Evolutionary conservation across 2,113 vertebrate species (phyloP), one percentile per base, ranked within the genome.

Genomic region (Crotophaga sulcirostris): DNA sequence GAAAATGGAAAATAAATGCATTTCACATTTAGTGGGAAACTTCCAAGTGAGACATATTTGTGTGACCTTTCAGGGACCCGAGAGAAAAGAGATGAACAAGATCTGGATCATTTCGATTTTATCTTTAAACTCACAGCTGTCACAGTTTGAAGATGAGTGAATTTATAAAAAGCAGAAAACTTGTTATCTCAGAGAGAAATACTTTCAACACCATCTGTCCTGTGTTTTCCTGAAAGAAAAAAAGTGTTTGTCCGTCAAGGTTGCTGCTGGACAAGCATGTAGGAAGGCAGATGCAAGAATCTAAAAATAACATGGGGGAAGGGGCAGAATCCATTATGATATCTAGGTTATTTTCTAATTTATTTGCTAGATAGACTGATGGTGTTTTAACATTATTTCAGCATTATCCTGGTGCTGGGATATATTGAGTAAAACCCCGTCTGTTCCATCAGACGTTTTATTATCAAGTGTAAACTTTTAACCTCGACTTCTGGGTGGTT

Each of bases 71-170:
- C 54, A 24, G 87, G 72, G 78, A 91, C 89, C 89, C 59, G 66
- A 87, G 62, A 94, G 84, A 93, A 87, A 91, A 87, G 89, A 91
- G 93, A 96, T 77, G 95, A 95, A 73, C 78, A 94, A 77, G 89
- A 91, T 96, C 91, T 94, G 89, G 84, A 94, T 94, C n/a, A 80
- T 79, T 96, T 87, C 1, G 59, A 42, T 94, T 95, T 96, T 95
- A 87, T 92, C 89, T 95, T 95, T 94, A 95, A 89, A 87, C 49
- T 96, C 87, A 73, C 81, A 96, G 94, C 84, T 97, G 91, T 96
- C 94, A 93, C 82, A 60, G 59, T 94, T 92, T 96, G 82, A 93
- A 96, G 83, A 92, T 92, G 95, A 94, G 79, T 91, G 87, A 96
- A 95, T 94, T 91, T 94, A 93, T 93, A 93, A 92, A 95, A 96